Base-by-base conservation (phyloP, 1,140 invertebrate species). In the Nasonia vitripennis region DNA sequence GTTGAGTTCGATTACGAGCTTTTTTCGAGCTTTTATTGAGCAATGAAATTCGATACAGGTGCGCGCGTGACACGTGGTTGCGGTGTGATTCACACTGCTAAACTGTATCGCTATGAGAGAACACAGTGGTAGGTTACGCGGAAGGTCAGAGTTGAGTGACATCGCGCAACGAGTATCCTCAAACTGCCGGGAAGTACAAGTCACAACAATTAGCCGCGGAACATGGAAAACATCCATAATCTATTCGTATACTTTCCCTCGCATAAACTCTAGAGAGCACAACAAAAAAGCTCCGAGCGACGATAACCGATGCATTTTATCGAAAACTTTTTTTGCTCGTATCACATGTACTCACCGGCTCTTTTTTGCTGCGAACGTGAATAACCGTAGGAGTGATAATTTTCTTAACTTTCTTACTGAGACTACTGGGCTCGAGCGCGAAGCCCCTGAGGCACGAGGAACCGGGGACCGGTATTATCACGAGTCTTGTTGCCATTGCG, bases 381-480 rank as follows among this genome's bases (percentile, higher is more conserved):
- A 87, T 87, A 17, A 85, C 68, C 62, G 23, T 87, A 10, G 81
- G 81, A 7, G 2, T 27, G 27, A 78, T 41, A n/a, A 37, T 14
- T 27, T 51, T 51, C 1, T 62, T 74, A 2, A 48, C 37, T 27
- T 78, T 85, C n/a, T 80, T 68, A n/a, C 27, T 27, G 27, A 20
- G 23, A 67, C 70, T 48, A 10, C 27, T 27, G 27, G 84, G 87
- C 11, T 75, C 20, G 23, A 87, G 62, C 1, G 51, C 55, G 14
- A 87, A 81, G 17, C 79, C 87, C 48, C 78, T 81, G 41, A 87
- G 34, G 7, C 81, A 77, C 62, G 37, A 11, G 5, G 87, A 87
- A n/a, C 78, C 70, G 51, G 31, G 48, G 2, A 87, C 81, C 81
- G 87, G 87, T 81, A 87, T 75, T 80, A 87, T 83, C 71, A 85